Evolutionary conservation across 1,140 invertebrate genomes (phyloP), one percentile per base, ranked within the genome.

Genomic region (Agraylea sexmaculata): DNA sequence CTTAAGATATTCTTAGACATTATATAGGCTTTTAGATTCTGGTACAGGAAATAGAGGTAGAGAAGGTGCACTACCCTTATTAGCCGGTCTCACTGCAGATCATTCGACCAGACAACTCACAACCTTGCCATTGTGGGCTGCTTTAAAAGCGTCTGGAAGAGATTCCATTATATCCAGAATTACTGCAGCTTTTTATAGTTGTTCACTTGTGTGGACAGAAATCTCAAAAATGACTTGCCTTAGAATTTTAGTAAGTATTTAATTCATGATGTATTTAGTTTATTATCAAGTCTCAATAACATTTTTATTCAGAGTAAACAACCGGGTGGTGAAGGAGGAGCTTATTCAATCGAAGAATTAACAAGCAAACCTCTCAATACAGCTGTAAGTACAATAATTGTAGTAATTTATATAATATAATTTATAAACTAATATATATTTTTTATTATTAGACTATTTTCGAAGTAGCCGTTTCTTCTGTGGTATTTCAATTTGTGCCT

Each of bases 401-500:
- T 13, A 32, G 8, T 10, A 32, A n/a, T 7, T 29, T 49, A 29
- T 13, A 39, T 39, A 19, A 62, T 45, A 49, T 60, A 25, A 51
- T 61, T 7, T 51, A 46, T 36, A 56, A 35, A 52, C 49, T 28
- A 40, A 38, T 30, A 40, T 19, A 27, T 25, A 25, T 32, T 29
- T 54, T 56, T 50, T 52, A 44, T 53, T 69, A 69, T 13, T 57
- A 85, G 78, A 61, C 70, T 31, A 68, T 82, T 12, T 80, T 93
- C 57, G 86, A 91, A 57, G 74, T 82, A 13, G 79, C 86, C 19
- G 78, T 80, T 2, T 81, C 83, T 42, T 81, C 83, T 36, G 77
- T 93, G 21, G 83, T 90, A 25, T 93, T 93, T 62, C 87, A 89
- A 64, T 95, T 91, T 58, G 73, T 80, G 38, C 80, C 82, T 1